A percentile compares a stretch with the other conserved stretches of the same genome.
Conservation (phyloP, 2,113 vertebrate genomes). For the Hiodon tergisus region DNA sequence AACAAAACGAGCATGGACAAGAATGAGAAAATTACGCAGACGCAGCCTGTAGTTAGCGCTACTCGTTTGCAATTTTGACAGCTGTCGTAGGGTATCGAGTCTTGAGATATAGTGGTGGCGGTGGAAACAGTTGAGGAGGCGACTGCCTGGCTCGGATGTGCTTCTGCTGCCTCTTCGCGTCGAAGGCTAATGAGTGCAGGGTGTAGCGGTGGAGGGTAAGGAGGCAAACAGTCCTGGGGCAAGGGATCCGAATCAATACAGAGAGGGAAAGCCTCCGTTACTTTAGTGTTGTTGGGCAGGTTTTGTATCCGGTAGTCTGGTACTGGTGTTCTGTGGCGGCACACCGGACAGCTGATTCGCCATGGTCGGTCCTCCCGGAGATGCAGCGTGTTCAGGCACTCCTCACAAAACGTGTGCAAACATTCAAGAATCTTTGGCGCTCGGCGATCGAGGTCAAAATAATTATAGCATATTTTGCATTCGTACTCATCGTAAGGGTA, state of each 20-base stretch:
- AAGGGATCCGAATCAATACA: constrained; percentile 75
- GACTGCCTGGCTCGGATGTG: constrained; percentile 48
- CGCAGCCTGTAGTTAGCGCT: constrained; percentile 82
- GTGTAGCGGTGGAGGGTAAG: constrained; percentile 62
- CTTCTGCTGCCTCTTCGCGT: constrained; percentile 55
- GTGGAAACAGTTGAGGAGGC: constrained; percentile 66
- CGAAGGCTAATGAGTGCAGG: constrained; percentile 63
- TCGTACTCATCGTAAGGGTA: constrained; percentile 82
- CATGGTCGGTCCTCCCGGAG: constrained; percentile 68
- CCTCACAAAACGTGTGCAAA: constrained; percentile 91
- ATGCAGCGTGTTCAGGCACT: constrained; percentile 84
- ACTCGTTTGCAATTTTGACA: constrained; percentile 85
- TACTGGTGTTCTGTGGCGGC: constrained; percentile 83
- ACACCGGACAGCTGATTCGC: constrained; percentile 80
- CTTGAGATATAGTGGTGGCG: constrained; percentile 71
- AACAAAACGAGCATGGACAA: constrained; percentile 88
- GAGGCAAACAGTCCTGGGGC: constrained; percentile 76
- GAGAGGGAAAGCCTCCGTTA: constrained; percentile 76
- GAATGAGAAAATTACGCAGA: constrained; percentile 86
- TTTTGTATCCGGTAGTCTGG: constrained; percentile 78
- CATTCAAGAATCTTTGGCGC: constrained; percentile 87
- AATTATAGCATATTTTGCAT: constrained; percentile 93
- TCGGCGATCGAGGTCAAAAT: constrained; percentile 83
- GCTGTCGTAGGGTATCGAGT: constrained; percentile 73
- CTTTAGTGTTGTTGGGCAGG: constrained; percentile 87